Percentiles rank a stretch among this genome's conserved stretches.
These are phyloP conservation scores for Hermodice carunculata DNA, from an alignment of 2,888 invertebrate genomes.

Conservation along the genomic window DNA sequence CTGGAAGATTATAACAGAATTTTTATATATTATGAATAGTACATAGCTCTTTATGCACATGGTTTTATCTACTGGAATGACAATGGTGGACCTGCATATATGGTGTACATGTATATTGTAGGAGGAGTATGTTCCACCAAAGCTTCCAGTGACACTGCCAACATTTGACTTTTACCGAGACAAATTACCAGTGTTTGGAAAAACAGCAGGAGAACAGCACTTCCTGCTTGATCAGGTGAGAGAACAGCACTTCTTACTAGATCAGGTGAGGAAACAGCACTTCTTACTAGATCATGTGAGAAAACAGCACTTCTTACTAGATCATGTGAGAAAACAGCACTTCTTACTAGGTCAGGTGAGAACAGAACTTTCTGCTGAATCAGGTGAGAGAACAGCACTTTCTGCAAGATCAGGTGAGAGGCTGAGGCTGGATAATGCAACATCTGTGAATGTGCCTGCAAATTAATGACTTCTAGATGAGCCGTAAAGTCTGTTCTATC, in stretches of 20 bases:
- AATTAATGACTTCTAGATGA: too few relatives aligned
- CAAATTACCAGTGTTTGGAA: constrained; percentile 43
- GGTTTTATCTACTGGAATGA: too few relatives aligned
- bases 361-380: too few relatives aligned
- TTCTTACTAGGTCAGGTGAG: background rate
- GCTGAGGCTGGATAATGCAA: too few relatives aligned
- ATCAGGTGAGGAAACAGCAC: background rate
- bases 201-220: constrained; percentile 42
- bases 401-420: too few relatives aligned
- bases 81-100: too few relatives aligned
- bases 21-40: too few relatives aligned
- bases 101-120: constrained; percentile 31
- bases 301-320: background rate
- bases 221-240: constrained; percentile 53
- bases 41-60: too few relatives aligned
- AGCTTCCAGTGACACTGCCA: constrained; percentile 45
- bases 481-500: too few relatives aligned
- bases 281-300: background rate
- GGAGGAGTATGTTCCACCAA: constrained; percentile 52
- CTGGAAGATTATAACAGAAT: too few relatives aligned
- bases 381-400: too few relatives aligned
- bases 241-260: background rate
- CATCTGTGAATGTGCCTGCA: too few relatives aligned
- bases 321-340: background rate
- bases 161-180: constrained; percentile 39